phyloP scores from a whole-genome alignment of 2,113 vertebrate genomes.

The Cephalopholis sonnerati region DNA sequence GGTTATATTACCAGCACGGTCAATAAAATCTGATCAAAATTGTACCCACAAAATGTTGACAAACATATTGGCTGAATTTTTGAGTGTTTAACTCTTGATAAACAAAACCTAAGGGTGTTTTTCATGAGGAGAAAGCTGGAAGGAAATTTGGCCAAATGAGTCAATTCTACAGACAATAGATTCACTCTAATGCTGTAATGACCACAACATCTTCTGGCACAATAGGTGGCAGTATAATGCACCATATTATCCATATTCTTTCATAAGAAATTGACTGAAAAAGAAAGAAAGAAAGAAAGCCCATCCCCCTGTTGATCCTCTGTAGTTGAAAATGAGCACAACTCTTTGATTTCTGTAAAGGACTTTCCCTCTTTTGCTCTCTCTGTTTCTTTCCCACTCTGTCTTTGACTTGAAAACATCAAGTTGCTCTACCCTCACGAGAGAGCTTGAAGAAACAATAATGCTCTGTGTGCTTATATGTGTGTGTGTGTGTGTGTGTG shows the following conservation, averaged over 20 bases:
- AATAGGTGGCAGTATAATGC: slow-evolving; percentile 16
- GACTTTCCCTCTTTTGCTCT: not conserved
- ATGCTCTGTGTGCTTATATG: slow-evolving; percentile 72
- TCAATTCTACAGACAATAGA: not conserved
- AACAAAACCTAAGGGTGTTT: not conserved
- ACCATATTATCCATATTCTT: slow-evolving; percentile 1
- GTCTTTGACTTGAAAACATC: slow-evolving; percentile 66
- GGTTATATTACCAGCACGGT: not conserved
- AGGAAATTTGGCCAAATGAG: not conserved
- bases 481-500: slow-evolving; percentile 62
- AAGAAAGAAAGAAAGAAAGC: not conserved
- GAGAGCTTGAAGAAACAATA: slow-evolving; percentile 89
- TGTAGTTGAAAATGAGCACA: slow-evolving; percentile 15
- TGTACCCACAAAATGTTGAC: not conserved
- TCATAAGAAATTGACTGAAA: slow-evolving; percentile 20
- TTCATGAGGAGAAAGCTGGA: not conserved
- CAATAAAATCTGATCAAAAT: not conserved
- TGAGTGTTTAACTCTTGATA: not conserved
- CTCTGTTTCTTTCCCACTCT: slow-evolving; percentile 42
- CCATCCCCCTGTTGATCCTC: not conserved
- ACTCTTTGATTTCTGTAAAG: slow-evolving; percentile 38
- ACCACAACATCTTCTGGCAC: not conserved
- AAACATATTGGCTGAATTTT: not conserved
- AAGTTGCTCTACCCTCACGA: slow-evolving; percentile 83
- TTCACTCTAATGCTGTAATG: not conserved